Evolutionary conservation across 2,888 invertebrate species (phyloP).

Genomic region (Fissipunctia ypsillon): DNA sequence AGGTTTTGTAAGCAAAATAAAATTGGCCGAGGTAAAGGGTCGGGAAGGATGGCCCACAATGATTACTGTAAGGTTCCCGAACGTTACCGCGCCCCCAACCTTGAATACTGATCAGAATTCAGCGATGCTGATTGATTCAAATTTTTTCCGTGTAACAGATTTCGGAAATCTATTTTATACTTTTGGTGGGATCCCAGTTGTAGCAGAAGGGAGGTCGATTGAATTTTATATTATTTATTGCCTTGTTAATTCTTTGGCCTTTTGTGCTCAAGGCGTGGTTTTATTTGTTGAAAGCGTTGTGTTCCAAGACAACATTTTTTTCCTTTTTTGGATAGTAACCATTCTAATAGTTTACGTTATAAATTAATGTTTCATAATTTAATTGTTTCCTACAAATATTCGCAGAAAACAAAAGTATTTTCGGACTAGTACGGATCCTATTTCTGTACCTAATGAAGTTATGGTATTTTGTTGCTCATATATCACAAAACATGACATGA

Average conservation of each 20-base stretch:
- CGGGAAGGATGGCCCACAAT: conserved; percentile 59
- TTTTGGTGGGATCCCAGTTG: conserved; percentile 43
- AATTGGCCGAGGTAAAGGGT: conserved; percentile 64
- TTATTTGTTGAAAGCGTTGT: neutral
- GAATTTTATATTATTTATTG: conserved; percentile 55
- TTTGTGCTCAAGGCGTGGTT: conserved; percentile 14
- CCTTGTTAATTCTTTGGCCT: conserved; percentile 48
- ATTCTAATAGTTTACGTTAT: neutral
- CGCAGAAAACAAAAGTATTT: neutral
- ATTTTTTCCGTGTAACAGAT: conserved; percentile 57
- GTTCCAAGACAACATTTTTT: conserved; percentile 14
- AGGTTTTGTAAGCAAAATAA: conserved; percentile 69
- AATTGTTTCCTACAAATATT: neutral
- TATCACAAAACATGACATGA: conserved; percentile 14
- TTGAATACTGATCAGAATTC: conserved; percentile 65
- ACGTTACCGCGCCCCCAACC: conserved; percentile 50
- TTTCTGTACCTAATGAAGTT: neutral
- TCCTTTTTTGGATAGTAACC: neutral
- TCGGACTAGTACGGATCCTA: neutral
- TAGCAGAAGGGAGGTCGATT: conserved; percentile 32
- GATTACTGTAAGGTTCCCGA: conserved; percentile 59
- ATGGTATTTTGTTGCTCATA: conserved; percentile 18
- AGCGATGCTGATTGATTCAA: conserved; percentile 63
- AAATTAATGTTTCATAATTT: neutral
- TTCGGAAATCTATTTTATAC: conserved; percentile 57